Evolutionary conservation across 2,888 invertebrate species (phyloP).

Genomic region (Euplagia quadripunctaria): DNA sequence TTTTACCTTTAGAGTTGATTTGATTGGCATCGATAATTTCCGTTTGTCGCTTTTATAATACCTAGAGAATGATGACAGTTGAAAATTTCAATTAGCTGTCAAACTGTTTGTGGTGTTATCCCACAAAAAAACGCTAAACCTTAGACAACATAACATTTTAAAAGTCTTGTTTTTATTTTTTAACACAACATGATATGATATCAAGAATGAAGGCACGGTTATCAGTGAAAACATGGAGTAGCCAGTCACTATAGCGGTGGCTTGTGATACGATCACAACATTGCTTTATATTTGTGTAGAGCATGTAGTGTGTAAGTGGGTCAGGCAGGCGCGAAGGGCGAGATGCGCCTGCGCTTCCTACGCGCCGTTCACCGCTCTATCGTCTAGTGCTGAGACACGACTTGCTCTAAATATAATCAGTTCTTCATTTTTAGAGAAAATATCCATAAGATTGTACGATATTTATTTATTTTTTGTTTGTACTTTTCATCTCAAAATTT

Average conservation of each 20-base stretch:
- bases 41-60: conserved; percentile 22
- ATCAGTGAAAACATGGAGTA: conserved; percentile 27
- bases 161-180: conserved; percentile 1
- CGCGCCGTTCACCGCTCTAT: conserved; percentile 55
- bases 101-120: not conserved
- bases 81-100: not conserved
- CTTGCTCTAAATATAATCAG: conserved; percentile 6
- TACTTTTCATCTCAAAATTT: conserved; percentile 18
- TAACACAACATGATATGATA: not conserved
- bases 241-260: conserved; percentile 5
- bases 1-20: conserved; percentile 21
- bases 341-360: conserved; percentile 74
- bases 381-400: conserved; percentile 54
- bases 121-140: not conserved
- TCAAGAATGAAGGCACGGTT: conserved; percentile 1
- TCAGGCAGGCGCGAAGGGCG: conserved; percentile 72
- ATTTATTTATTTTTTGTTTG: not conserved
- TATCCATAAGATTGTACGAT: not conserved
- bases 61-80: conserved; percentile 1
- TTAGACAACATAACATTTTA: not conserved
- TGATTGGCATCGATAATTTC: conserved; percentile 31
- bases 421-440: not conserved
- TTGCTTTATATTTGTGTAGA: conserved; percentile 58
- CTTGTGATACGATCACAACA: conserved; percentile 50
- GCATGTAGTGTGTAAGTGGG: conserved; percentile 62